Evolutionary conservation across 2,888 invertebrate genomes (phyloP).

Genomic region (Epinotia demarniana): DNA sequence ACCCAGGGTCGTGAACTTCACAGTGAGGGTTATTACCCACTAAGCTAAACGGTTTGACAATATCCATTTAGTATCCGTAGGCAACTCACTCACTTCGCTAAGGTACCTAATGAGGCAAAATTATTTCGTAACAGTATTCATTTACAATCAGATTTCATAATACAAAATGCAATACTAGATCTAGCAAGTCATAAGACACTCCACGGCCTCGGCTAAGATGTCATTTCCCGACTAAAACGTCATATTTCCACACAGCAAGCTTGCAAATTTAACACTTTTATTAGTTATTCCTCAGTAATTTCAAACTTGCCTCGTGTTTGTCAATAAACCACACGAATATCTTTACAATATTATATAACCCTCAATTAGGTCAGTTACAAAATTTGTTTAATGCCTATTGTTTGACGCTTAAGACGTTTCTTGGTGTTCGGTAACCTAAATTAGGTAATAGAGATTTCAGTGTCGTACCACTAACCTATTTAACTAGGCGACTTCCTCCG

Average conservation of each 20-base stretch:
- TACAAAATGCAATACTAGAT: not conserved
- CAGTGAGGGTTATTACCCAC: too few species aligned
- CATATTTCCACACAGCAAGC: not conserved
- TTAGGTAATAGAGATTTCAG: too few species aligned
- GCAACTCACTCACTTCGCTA: too few species aligned
- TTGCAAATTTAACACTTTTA: conserved; percentile 23
- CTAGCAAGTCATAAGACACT: conserved; percentile 12
- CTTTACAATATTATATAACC: conserved; percentile 12
- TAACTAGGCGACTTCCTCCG: too few species aligned
- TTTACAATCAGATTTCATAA: not conserved
- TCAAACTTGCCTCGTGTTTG: conserved; percentile 30
- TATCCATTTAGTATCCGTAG: too few species aligned
- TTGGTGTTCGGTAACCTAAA: too few species aligned
- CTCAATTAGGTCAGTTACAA: not conserved
- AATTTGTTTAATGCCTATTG: too few species aligned
- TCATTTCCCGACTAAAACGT: conserved; percentile 4
- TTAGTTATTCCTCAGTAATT: conserved; percentile 1
- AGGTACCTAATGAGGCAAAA: not conserved
- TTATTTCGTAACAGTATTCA: not conserved
- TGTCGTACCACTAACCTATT: too few species aligned
- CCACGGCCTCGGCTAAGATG: conserved; percentile 17
- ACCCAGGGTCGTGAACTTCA: too few species aligned
- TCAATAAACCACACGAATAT: conserved; percentile 13
- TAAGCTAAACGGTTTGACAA: too few species aligned
- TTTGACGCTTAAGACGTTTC: too few species aligned